Evolutionary conservation across 2,797 vertebrate species (phyloP).

Genomic region (Harpagifer antarcticus): DNA sequence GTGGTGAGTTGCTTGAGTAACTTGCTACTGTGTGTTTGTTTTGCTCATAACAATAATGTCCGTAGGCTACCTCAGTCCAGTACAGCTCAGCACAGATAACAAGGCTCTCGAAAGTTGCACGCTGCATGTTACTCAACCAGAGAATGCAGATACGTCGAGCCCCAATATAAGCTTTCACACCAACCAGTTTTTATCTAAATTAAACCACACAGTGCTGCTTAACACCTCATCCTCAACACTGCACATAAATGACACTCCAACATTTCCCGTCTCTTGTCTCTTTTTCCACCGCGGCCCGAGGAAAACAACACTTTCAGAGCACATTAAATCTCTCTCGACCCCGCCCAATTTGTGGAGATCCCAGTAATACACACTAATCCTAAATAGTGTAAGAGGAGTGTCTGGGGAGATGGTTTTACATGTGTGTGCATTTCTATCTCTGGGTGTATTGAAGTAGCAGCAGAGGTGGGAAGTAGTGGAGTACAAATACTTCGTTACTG

Average conservation of each 20-base stretch:
- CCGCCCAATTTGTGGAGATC: constrained; percentile 50
- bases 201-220: constrained; percentile 31
- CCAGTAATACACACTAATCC: constrained; percentile 67
- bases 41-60: background rate
- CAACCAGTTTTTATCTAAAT: constrained; percentile 22
- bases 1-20: background rate
- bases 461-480: no score
- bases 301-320: constrained; percentile 58
- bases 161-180: constrained; percentile 10
- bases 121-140: background rate
- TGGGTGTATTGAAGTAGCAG: constrained; percentile 34
- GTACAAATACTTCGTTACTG: no score
- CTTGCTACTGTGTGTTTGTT: constrained; percentile 1
- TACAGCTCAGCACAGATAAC: background rate
- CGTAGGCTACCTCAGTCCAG: background rate
- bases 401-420: constrained; percentile 51
- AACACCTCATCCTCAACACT: constrained; percentile 23
- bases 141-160: constrained; percentile 8
- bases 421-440: constrained; percentile 8
- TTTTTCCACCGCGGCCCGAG: constrained; percentile 9
- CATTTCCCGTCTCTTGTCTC: constrained; percentile 17
- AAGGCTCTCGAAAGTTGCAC: background rate
- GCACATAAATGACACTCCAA: constrained; percentile 25
- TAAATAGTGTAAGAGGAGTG: constrained; percentile 40
- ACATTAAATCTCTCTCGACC: constrained; percentile 56